Percentiles rank a stretch among this genome's conserved stretches.
Evolutionary conservation across 2,888 invertebrate species (phyloP).

Genomic region (Parthenolecanium corni): DNA sequence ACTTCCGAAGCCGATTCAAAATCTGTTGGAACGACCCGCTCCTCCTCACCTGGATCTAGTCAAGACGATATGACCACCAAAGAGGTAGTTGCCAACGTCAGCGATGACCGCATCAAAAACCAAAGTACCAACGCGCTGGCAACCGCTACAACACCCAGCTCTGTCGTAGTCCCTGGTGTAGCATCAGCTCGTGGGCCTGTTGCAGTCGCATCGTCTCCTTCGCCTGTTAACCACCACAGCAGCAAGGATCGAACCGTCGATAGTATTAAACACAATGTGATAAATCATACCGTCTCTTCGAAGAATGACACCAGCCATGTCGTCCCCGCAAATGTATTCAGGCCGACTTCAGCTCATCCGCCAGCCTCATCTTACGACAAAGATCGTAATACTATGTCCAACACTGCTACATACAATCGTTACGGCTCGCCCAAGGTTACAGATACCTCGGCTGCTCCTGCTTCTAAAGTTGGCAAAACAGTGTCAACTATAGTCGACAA

Average conservation of each 20-base stretch:
- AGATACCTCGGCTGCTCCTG: background rate
- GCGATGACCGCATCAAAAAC: background rate
- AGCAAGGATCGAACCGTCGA: background rate
- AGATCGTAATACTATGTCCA: background rate
- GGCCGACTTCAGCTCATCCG: too few relatives aligned
- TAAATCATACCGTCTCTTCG: background rate
- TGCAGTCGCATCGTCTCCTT: background rate
- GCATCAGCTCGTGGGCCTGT: background rate
- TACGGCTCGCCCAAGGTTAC: background rate
- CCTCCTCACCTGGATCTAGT: constrained; percentile 4
- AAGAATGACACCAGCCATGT: background rate
- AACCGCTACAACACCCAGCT: background rate
- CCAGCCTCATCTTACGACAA: background rate
- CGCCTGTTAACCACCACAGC: background rate
- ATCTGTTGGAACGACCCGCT: background rate
- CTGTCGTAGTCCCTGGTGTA: background rate
- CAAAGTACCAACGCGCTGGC: background rate
- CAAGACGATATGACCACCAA: background rate
- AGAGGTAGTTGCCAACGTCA: background rate
- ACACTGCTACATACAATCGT: background rate
- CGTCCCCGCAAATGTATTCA: background rate
- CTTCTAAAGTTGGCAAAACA: background rate
- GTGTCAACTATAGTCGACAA: background rate
- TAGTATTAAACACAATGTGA: background rate
- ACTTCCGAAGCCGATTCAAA: background rate